Evolutionary conservation across 2,113 vertebrate species (phyloP), one percentile per base, ranked within the genome.

Genomic region (Chloebia gouldiae): DNA sequence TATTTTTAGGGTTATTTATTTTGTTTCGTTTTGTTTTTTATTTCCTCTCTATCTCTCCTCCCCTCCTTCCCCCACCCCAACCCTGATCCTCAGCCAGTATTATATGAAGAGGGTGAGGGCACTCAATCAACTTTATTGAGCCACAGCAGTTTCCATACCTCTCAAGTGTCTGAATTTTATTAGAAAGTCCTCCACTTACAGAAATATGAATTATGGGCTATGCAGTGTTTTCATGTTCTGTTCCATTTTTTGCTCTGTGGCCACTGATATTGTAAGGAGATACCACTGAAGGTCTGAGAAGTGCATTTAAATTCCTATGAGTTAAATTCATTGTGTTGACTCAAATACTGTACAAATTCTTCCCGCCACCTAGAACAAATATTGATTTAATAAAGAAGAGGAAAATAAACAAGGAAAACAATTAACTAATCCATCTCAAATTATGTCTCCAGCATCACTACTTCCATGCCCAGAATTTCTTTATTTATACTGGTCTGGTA

Each of bases 51-150:
- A 13, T 20, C 27, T 25, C 12, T 56, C 13, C n/a, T 49, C 35
- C n/a, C 17, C 10, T 10, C 13, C 15, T 11, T 10, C 14, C 11
- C 2, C 2, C 6, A 10, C 9, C 28, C 4, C 45, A 51, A 19
- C 8, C 31, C 27, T 19, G 1, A 1, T 10, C 15, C 19, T 24
- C 10, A 6, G 11, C 37, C 19, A 28, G 39, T 44, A 49, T 21
- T 92, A 8, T 85, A 31, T 76, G 54, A 91, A 85, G 20, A 20
- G 56, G 19, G 8, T 84, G 35, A 95, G 42, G 53, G 57, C 54
- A 88, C 65, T 96, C 87, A 86, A 86, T 95, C 86, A 93, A 86
- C 53, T 94, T 95, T 95, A 96, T 70, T 90, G 90, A 89, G 61
- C n/a, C 81, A 85, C 65, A 77, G 57, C 87, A 78, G 60, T 92